phyloP scores from a whole-genome alignment of 2,888 invertebrate species.

The Phyllotreta cruciferae region DNA sequence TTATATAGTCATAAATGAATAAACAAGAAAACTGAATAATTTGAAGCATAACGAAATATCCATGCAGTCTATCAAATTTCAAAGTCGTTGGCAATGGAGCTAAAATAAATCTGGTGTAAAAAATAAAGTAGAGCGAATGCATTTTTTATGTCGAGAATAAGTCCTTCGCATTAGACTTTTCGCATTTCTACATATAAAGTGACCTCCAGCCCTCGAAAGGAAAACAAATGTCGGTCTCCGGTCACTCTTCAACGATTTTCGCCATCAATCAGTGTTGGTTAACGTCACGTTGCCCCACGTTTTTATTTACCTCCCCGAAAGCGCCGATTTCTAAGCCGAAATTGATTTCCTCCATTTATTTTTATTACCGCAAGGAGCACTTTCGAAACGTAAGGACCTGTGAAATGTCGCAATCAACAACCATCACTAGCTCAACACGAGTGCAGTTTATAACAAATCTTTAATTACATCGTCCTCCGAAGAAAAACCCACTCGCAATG shows the following conservation, averaged over 20 bases:
- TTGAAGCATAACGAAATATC: no score
- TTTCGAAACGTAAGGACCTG: no score
- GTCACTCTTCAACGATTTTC: slow-evolving; percentile 50
- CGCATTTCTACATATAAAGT: slow-evolving; percentile 40
- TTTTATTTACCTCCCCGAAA: slow-evolving; percentile 31
- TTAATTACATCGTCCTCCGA: background rate
- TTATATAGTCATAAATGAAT: no score
- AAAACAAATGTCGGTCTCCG: slow-evolving; percentile 57
- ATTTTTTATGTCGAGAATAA: slow-evolving; percentile 54
- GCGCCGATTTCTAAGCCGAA: slow-evolving; percentile 29
- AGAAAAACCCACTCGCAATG: slow-evolving; percentile 13
- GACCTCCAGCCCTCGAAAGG: slow-evolving; percentile 45
- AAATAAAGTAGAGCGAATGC: slow-evolving; percentile 50
- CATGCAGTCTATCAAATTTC: no score
- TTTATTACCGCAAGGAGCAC: slow-evolving; percentile 3
- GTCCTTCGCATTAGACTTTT: slow-evolving; percentile 34
- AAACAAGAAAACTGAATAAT: no score
- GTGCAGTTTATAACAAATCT: no score
- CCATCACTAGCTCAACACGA: no score
- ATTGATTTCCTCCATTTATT: slow-evolving; percentile 35
- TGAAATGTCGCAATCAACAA: no score
- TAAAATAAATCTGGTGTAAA: slow-evolving; percentile 23
- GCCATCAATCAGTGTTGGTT: slow-evolving; percentile 51
- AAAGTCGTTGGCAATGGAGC: background rate
- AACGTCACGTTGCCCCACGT: slow-evolving; percentile 32